Conservation (phyloP, 2,888 invertebrate genomes). For the Chromoteleia sp. region DNA sequence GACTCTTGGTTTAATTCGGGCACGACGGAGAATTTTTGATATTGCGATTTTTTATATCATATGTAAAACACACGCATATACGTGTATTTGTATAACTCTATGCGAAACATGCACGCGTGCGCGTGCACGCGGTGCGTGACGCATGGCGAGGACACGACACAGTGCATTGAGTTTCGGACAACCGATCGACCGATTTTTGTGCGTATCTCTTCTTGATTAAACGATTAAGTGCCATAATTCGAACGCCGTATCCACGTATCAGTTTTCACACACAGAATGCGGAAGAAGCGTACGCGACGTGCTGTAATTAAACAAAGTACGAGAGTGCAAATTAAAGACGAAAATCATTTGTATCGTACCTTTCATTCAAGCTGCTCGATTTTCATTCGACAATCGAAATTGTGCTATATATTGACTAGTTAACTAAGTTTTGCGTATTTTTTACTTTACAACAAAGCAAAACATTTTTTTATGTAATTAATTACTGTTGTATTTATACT, state of each 20-base stretch:
- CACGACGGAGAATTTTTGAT: constrained; percentile 57
- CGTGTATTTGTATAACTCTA: constrained; percentile 14
- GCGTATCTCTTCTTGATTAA: constrained; percentile 44
- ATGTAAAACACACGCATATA: constrained; percentile 39
- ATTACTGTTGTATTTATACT: too few relatives aligned
- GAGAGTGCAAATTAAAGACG: constrained; percentile 72
- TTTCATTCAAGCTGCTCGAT: constrained; percentile 33
- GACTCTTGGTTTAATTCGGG: constrained; percentile 60
- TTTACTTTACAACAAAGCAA: too few relatives aligned
- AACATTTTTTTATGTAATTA: too few relatives aligned
- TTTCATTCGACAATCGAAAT: not conserved
- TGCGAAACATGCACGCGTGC: constrained; percentile 9
- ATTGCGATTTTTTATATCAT: constrained; percentile 62
- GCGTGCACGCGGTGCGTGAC: not conserved
- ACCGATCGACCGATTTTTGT: constrained; percentile 39
- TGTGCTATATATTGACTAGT: too few relatives aligned
- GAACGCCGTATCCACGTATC: constrained; percentile 47
- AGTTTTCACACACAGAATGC: constrained; percentile 52
- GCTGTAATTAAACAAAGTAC: constrained; percentile 67
- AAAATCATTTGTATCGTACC: constrained; percentile 63
- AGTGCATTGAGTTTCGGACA: constrained; percentile 39
- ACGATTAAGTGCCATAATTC: constrained; percentile 65
- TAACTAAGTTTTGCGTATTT: too few relatives aligned
- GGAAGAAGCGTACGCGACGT: constrained; percentile 70
- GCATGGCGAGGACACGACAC: constrained; percentile 22